Percentiles rank a stretch among this genome's conserved stretches.
phyloP scores from a whole-genome alignment of 2,888 invertebrate species.

The Amphipoea lucens region DNA sequence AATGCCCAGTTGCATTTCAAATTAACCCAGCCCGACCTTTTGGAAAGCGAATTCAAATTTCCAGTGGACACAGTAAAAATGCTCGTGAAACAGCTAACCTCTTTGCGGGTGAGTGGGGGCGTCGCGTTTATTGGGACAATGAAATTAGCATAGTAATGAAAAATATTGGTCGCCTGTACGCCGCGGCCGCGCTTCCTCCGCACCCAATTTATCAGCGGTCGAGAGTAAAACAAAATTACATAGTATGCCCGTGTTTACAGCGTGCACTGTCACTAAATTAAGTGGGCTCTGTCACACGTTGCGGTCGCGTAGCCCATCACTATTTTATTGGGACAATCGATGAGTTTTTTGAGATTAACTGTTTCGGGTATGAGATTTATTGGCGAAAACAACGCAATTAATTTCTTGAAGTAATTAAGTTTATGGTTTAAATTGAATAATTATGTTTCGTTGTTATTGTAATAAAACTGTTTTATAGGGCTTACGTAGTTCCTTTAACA shows the following conservation, averaged over 20 bases:
- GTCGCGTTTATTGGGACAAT: constrained; percentile 88
- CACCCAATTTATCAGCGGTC: constrained; percentile 80
- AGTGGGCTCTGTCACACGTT: constrained; percentile 67
- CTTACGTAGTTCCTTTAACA: too few species aligned
- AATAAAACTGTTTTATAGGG: background rate
- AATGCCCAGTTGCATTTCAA: constrained; percentile 86
- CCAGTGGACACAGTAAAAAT: constrained; percentile 85
- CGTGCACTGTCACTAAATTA: constrained; percentile 70
- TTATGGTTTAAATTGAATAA: constrained; percentile 30
- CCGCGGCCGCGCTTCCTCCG: constrained; percentile 73
- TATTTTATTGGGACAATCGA: constrained; percentile 58
- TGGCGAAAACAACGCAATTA: constrained; percentile 41
- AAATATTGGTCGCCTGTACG: constrained; percentile 85
- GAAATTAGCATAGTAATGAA: constrained; percentile 90
- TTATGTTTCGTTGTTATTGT: background rate
- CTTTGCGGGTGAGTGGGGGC: constrained; percentile 82
- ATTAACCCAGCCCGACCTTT: constrained; percentile 83
- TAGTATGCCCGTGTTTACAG: constrained; percentile 68
- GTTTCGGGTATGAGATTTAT: constrained; percentile 47
- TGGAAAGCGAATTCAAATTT: constrained; percentile 86
- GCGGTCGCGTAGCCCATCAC: constrained; percentile 64
- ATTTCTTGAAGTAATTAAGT: constrained; percentile 22
- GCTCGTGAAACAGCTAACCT: constrained; percentile 85
- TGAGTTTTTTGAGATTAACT: constrained; percentile 60
- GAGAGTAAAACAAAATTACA: constrained; percentile 79